These are phyloP conservation scores for Hipposideros armiger DNA, from an alignment of 2,113 vertebrate genomes.

Conservation along the genomic window DNA sequence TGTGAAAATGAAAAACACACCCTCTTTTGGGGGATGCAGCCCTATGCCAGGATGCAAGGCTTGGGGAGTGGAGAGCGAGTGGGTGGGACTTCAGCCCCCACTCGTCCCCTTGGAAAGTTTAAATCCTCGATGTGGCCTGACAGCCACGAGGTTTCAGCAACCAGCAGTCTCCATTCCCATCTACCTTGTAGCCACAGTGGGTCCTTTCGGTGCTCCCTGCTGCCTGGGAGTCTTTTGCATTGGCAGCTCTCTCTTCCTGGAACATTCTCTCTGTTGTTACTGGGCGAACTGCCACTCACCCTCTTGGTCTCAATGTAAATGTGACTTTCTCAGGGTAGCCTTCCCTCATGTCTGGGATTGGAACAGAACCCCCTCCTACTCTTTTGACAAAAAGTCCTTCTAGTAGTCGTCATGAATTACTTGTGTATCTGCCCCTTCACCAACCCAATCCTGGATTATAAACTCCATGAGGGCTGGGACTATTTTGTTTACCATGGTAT, in stretches of 20 bases:
- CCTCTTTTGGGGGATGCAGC: background rate
- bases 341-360: background rate
- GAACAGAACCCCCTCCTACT: background rate
- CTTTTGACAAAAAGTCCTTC: background rate
- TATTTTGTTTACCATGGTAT: background rate
- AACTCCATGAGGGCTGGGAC: background rate
- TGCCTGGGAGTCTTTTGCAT: background rate
- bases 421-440: background rate
- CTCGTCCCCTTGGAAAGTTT: background rate
- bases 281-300: background rate
- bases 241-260: background rate
- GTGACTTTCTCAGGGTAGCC: background rate
- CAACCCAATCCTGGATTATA: rapidly evolving
- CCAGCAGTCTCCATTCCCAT: rapidly evolving
- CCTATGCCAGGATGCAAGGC: background rate
- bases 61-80: too few species aligned
- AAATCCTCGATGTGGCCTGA: background rate
- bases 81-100: background rate
- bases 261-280: background rate
- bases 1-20: background rate
- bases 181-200: background rate
- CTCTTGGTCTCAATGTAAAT: background rate
- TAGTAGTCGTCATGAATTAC: background rate
- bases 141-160: background rate
- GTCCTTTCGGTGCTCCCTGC: background rate